Conservation (phyloP, 2,888 invertebrate genomes). For the Micoletzkya japonica region DNA sequence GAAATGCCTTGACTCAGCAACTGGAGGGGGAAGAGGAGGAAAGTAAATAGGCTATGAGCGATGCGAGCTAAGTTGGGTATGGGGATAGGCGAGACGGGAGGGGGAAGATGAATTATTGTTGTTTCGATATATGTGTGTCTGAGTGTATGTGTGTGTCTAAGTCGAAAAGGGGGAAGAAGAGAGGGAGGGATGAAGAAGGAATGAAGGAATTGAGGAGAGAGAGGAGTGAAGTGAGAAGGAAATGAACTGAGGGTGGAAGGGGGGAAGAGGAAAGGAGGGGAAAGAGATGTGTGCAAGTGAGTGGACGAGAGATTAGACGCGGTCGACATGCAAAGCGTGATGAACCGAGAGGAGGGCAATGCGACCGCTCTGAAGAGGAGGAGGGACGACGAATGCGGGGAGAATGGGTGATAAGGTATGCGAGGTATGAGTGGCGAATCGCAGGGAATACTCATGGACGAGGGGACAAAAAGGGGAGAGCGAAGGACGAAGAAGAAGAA, state of each 20-base stretch:
- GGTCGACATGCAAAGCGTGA: too few species aligned
- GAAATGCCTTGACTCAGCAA: too few species aligned
- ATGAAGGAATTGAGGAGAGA: neutral
- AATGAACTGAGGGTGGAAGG: neutral
- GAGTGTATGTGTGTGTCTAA: too few species aligned
- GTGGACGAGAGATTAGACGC: neutral
- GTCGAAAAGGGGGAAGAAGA: neutral
- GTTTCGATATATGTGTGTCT: too few species aligned
- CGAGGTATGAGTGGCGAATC: neutral
- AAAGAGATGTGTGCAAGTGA: neutral
- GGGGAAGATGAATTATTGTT: too few species aligned
- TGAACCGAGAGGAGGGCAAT: neutral
- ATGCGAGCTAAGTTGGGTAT: too few species aligned
- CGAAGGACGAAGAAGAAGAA: neutral
- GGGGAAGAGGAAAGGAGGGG: neutral
- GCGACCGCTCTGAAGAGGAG: neutral
- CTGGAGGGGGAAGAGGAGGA: too few species aligned
- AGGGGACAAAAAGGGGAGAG: neutral
- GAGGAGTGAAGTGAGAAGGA: neutral
- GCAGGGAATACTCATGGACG: neutral
- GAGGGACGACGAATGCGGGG: neutral
- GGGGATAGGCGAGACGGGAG: too few species aligned
- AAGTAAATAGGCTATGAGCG: too few species aligned
- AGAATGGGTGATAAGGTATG: neutral
- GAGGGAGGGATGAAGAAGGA: neutral